Conservation (phyloP, 1,140 invertebrate species). For the Panagrolaimus sp. region DNA sequence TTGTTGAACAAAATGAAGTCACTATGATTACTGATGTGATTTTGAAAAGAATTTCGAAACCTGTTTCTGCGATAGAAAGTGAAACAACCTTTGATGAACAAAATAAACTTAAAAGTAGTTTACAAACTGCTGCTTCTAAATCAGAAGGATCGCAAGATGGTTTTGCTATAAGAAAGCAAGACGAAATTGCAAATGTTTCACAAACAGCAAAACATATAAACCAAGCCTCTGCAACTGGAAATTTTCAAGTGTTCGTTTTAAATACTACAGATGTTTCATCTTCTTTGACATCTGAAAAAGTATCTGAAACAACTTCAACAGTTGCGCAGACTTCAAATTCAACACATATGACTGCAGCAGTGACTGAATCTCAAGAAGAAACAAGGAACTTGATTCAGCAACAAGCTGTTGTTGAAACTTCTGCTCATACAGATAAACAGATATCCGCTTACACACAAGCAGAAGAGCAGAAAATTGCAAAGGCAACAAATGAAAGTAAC, state of each 20-base stretch:
- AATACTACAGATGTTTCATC: not conserved
- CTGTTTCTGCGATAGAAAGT: not conserved
- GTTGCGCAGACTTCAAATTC: too few species aligned
- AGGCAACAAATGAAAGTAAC: not conserved
- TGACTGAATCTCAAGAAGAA: too few species aligned
- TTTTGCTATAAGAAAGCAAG: not conserved
- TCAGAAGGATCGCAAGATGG: not conserved
- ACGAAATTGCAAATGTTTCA: not conserved
- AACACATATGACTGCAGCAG: too few species aligned
- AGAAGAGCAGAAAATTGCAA: not conserved
- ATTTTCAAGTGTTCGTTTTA: not conserved
- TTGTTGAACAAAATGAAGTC: not conserved
- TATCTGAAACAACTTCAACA: not conserved
- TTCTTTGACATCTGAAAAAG: not conserved
- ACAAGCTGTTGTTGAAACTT: not conserved
- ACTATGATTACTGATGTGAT: conserved; percentile 8
- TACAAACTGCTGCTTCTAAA: not conserved
- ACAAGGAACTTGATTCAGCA: too few species aligned
- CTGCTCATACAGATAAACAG: not conserved
- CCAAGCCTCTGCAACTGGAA: not conserved
- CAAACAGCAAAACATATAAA: not conserved
- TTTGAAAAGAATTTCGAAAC: conserved; percentile 5
- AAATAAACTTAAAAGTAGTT: conserved; percentile 1
- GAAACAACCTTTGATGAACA: conserved; percentile 1
- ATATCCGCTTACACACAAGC: not conserved